Conservation (phyloP, 2,113 vertebrate species). For the Mustela nigripes region DNA sequence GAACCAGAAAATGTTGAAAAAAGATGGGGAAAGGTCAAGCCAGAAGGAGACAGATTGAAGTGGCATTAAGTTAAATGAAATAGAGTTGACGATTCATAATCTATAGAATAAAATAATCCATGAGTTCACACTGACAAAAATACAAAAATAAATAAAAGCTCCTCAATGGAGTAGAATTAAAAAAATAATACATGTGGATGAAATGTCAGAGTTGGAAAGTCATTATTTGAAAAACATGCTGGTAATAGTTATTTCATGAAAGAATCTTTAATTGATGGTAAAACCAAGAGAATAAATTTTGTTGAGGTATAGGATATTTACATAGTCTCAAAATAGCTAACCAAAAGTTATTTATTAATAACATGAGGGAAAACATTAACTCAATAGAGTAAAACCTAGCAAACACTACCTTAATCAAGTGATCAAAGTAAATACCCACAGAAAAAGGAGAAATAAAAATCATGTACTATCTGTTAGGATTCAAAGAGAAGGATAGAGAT, state of each 20-base stretch:
- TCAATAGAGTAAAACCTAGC: background rate
- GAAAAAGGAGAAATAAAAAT: background rate
- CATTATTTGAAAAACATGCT: background rate
- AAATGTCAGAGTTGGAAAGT: background rate
- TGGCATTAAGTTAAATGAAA: background rate
- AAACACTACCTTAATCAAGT: background rate
- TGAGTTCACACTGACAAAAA: background rate
- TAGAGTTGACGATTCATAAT: background rate
- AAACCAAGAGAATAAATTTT: background rate
- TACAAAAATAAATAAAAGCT: background rate
- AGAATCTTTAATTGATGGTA: background rate
- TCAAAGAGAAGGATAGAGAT: background rate
- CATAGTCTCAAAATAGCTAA: background rate
- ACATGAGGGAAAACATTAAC: background rate
- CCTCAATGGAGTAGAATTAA: background rate
- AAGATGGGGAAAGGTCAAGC: background rate
- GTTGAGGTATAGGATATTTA: background rate
- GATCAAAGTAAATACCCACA: background rate
- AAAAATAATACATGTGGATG: background rate
- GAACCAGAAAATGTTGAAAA: background rate
- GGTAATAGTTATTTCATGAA: slow-evolving; percentile 5
- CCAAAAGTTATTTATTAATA: background rate
- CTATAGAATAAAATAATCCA: background rate
- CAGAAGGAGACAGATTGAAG: background rate
- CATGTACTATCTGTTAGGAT: background rate